Base-by-base conservation (phyloP, 2,797 vertebrate species). In the Distichodus sexfasciatus region DNA sequence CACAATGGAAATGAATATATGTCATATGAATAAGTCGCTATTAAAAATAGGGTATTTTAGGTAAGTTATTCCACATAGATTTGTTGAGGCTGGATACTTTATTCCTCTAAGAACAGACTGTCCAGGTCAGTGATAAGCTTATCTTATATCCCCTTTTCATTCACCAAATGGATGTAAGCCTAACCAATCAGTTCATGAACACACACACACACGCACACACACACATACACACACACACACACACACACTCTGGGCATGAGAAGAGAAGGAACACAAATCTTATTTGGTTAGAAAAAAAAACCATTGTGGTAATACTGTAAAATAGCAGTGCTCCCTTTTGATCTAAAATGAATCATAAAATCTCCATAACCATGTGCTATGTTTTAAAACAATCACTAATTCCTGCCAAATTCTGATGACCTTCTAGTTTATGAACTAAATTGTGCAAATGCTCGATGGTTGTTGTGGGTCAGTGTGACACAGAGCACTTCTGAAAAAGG, bases 41-140 rank as follows among this genome's bases (percentile, higher is more conserved):
- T 88, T 84, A 86, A 54, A 84, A 81, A 81, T n/a, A 77, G 84
- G 80, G 78, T 89, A 82, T 87, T 88, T 87, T 87, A 82, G 80
- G 84, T 85, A 82, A 87, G 83, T 85, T 86, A 87, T 88, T 86
- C 71, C 83, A 76, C 21, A 84, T 72, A 78, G 53, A 74, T 80
- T 83, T 83, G 74, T 72, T 69, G 72, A 63, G 61, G 78, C 66
- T 67, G 74, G 70, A 72, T 68, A 81, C 76, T 79, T 83, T 74
- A 85, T 64, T 83, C 62, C 43, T 61, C 47, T 11, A 81, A 87
- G 85, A 81, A 90, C 85, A 84, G 75, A 75, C 75, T 88, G 87
- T 87, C 76, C 85, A 71, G 53, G 67, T 46, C 72, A 72, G 81
- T 85, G 61, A 74, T 84, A 73, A 77, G 79, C 76, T 60, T 65